Percentiles rank a stretch among this genome's conserved stretches.
Conservation (phyloP, 2,113 vertebrate genomes). For the Puntigrus tetrazona region DNA sequence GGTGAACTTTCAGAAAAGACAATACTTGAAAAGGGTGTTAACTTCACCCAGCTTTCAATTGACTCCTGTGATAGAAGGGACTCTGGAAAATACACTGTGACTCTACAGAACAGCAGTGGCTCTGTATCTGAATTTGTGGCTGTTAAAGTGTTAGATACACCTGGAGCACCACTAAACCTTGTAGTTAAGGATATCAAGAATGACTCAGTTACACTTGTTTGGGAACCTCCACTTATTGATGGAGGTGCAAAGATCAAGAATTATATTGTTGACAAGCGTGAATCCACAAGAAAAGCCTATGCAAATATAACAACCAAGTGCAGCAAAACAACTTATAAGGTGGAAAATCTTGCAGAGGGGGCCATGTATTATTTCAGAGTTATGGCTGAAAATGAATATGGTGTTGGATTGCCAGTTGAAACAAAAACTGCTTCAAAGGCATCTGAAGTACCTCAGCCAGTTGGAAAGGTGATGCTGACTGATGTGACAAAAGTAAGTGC, state of each 20-base stretch:
- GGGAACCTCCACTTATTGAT: constrained; percentile 86
- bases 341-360: constrained; percentile 86
- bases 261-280: constrained; percentile 86
- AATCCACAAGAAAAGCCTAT: constrained; percentile 88
- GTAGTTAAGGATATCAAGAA: constrained; percentile 83
- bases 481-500: constrained; percentile 85
- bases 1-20: constrained; percentile 83
- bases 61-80: constrained; percentile 88
- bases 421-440: constrained; percentile 82
- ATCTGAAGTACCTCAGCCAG: constrained; percentile 83
- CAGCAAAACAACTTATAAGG: constrained; percentile 83
- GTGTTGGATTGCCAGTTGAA: constrained; percentile 82
- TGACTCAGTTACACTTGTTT: constrained; percentile 78
- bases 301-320: constrained; percentile 84
- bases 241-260: constrained; percentile 87
- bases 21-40: constrained; percentile 81
- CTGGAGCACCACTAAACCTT: constrained; percentile 82
- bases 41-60: constrained; percentile 84
- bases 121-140: constrained; percentile 84
- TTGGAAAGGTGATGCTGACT: constrained; percentile 83
- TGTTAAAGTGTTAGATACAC: constrained; percentile 86
- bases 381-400: constrained; percentile 91
- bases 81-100: constrained; percentile 84
- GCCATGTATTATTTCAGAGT: constrained; percentile 88
- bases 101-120: constrained; percentile 83